Conservation (phyloP, 2,888 invertebrate genomes). For the Calliphora vomitoria region DNA sequence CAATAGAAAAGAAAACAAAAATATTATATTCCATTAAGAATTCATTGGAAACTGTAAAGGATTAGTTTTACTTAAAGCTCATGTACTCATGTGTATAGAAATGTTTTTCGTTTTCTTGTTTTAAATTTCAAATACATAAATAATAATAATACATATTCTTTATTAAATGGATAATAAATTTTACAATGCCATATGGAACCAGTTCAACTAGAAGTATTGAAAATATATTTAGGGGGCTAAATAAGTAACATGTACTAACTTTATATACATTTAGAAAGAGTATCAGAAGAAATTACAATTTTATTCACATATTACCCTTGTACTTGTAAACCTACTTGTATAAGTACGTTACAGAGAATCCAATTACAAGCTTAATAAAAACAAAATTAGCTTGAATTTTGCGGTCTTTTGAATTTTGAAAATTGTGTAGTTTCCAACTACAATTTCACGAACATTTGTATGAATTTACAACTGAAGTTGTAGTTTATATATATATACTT, state of each 20-base stretch:
- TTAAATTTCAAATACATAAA: slow-evolving; percentile 30
- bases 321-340: no score
- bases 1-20: slow-evolving; percentile 59
- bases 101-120: neutral
- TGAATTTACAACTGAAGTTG: no score
- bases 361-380: no score
- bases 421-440: no score
- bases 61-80: slow-evolving; percentile 42
- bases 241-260: neutral
- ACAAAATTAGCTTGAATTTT: no score
- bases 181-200: slow-evolving; percentile 18
- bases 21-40: slow-evolving; percentile 63
- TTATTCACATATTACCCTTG: no score
- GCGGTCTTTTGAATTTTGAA: no score
- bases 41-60: slow-evolving; percentile 59
- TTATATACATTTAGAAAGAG: no score
- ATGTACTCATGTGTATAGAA: neutral
- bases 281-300: no score
- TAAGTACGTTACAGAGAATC: no score
- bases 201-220: neutral
- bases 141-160: slow-evolving; percentile 24
- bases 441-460: no score
- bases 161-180: slow-evolving; percentile 49
- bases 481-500: no score
- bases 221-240: neutral